phyloP scores from a whole-genome alignment of 2,888 invertebrate genomes.

The Caenorhabditis macrosperma region DNA sequence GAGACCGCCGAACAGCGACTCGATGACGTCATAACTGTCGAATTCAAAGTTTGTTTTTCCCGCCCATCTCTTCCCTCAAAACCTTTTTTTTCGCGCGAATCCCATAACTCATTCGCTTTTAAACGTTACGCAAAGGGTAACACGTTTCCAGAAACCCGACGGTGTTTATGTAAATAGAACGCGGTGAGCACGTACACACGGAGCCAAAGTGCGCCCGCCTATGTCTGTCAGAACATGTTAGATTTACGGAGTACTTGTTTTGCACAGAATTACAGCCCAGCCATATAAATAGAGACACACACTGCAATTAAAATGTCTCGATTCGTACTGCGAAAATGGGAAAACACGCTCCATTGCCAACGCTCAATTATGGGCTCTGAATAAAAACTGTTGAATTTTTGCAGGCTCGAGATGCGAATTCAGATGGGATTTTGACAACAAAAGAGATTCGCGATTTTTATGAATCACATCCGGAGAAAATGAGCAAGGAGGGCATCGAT shows the following conservation, averaged over 20 bases:
- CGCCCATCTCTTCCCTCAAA: too few relatives aligned
- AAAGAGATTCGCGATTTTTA: slow-evolving; percentile 49
- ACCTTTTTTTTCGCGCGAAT: too few relatives aligned
- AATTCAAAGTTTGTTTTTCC: slow-evolving; percentile 38
- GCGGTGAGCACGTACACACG: too few relatives aligned
- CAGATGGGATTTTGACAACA: slow-evolving; percentile 27
- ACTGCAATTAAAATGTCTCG: too few relatives aligned
- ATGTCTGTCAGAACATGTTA: background rate
- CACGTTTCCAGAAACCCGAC: too few relatives aligned
- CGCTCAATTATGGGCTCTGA: background rate
- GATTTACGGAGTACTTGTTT: background rate
- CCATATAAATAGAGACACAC: background rate
- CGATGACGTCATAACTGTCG: slow-evolving; percentile 45
- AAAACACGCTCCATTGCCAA: too few relatives aligned
- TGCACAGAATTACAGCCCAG: background rate
- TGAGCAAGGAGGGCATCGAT: slow-evolving; percentile 50
- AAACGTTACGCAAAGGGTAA: too few relatives aligned
- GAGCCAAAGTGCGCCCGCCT: background rate
- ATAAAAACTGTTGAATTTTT: background rate
- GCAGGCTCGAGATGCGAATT: slow-evolving; percentile 41
- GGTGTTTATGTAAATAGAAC: too few relatives aligned
- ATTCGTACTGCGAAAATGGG: too few relatives aligned
- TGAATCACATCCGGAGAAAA: slow-evolving; percentile 48
- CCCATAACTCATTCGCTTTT: too few relatives aligned
- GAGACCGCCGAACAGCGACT: slow-evolving; percentile 40